Conservation (phyloP, 2,888 invertebrate species). For the Synanthedon vespiformis region DNA sequence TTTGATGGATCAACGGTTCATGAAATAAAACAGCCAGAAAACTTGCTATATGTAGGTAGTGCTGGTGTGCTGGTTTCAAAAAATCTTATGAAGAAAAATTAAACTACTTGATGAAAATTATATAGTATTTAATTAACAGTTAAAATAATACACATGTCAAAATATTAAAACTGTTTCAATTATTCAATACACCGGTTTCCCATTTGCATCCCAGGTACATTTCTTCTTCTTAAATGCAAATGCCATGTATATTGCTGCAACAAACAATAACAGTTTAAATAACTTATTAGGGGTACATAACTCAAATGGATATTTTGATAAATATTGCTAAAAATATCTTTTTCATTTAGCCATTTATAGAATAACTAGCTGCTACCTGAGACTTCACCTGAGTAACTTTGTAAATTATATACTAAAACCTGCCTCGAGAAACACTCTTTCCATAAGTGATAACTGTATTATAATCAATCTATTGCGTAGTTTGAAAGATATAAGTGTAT, state of each 20-base stretch:
- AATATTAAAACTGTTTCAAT: not conserved
- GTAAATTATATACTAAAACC: too few relatives aligned
- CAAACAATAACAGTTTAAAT: not conserved
- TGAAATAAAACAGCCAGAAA: too few relatives aligned
- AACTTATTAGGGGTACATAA: not conserved
- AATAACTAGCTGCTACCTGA: too few relatives aligned
- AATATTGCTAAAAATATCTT: not conserved
- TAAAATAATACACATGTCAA: not conserved
- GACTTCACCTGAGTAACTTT: too few relatives aligned
- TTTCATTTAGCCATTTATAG: not conserved
- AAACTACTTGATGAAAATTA: not conserved
- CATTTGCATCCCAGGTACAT: constrained; percentile 73
- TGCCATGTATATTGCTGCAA: constrained; percentile 83
- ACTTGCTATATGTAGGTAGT: too few relatives aligned
- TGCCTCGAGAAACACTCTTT: too few relatives aligned
- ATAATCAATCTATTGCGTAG: too few relatives aligned
- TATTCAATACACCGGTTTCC: constrained; percentile 67
- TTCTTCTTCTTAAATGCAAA: constrained; percentile 87
- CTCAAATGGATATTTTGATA: not conserved
- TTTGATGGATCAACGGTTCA: too few relatives aligned
- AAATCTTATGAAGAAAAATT: too few relatives aligned
- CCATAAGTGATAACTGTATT: too few relatives aligned
- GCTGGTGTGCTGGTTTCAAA: too few relatives aligned
- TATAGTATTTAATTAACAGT: not conserved
- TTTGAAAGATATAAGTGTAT: too few relatives aligned